Evolutionary conservation across 53 echinoderm and acorn worm species (phyloP).

Genomic region (Hippasteria phrygiana): DNA sequence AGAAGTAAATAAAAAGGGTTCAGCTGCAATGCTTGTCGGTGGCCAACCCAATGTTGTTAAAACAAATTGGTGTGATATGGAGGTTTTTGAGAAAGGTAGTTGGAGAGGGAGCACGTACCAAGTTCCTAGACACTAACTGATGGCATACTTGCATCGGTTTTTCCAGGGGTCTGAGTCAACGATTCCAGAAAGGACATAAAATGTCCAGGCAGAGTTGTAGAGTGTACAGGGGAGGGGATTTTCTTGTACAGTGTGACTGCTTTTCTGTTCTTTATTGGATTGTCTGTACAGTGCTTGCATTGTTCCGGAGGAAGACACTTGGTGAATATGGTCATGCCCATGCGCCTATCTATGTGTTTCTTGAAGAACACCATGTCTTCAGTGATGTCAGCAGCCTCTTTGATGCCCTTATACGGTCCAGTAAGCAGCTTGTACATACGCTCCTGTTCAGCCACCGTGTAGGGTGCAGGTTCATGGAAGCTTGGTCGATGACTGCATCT

Average conservation of each 20-base stretch:
- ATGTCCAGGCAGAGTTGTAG: slow-evolving; percentile 39
- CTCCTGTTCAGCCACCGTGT: not conserved
- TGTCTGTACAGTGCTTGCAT: not conserved
- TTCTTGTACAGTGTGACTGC: slow-evolving; percentile 36
- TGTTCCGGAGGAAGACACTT: slow-evolving; percentile 42
- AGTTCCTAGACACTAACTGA: too few relatives aligned
- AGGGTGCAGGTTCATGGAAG: not conserved
- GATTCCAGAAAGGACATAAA: slow-evolving; percentile 60
- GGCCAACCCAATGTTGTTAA: too few relatives aligned
- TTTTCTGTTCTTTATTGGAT: not conserved
- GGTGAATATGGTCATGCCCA: slow-evolving; percentile 9
- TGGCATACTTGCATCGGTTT: not conserved
- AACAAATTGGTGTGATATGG: too few relatives aligned
- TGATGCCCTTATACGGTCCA: not conserved
- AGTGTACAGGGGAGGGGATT: slow-evolving; percentile 66
- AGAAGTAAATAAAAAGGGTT: too few relatives aligned
- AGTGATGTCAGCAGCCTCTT: not conserved
- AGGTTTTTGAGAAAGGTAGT: too few relatives aligned
- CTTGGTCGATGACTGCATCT: not conserved
- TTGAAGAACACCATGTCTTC: slow-evolving; percentile 21
- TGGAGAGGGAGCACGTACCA: too few relatives aligned
- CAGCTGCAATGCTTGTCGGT: too few relatives aligned
- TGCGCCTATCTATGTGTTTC: not conserved
- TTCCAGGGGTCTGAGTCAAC: not conserved
- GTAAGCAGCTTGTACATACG: not conserved